Percentiles rank a stretch among this genome's conserved stretches.
phyloP scores from a whole-genome alignment of 1,140 invertebrate genomes.

The Calephelis virginiensis region DNA sequence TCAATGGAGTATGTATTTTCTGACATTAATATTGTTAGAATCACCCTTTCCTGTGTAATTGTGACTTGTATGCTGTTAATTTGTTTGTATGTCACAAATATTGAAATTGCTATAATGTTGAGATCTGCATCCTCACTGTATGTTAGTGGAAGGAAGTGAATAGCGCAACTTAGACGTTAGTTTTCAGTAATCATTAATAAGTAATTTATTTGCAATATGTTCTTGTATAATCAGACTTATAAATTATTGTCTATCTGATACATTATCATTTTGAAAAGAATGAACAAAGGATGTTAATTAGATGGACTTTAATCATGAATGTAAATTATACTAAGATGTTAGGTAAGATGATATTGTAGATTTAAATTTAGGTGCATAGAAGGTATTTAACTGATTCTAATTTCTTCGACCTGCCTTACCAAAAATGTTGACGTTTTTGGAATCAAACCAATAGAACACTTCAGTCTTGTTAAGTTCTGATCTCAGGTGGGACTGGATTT shows the following conservation, averaged over 20 bases:
- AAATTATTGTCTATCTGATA: conserved; percentile 42
- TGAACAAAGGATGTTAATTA: conserved; percentile 20
- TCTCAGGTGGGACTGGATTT: conserved; percentile 70
- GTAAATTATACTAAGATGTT: conserved; percentile 52
- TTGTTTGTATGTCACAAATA: conserved; percentile 63
- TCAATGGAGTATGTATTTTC: conserved; percentile 47
- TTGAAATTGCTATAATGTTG: conserved; percentile 36
- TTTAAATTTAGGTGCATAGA: conserved; percentile 42
- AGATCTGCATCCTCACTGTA: conserved; percentile 60
- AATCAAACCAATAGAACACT: conserved; percentile 43
- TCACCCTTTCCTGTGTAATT: conserved; percentile 39
- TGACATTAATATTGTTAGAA: conserved; percentile 38
- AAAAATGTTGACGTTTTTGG: conserved; percentile 42
- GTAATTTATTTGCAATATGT: conserved; percentile 45
- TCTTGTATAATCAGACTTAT: conserved; percentile 44
- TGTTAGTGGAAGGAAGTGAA: conserved; percentile 43
- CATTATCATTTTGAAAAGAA: conserved; percentile 29
- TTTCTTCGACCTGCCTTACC: conserved; percentile 31
- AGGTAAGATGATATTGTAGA: conserved; percentile 46
- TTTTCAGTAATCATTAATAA: conserved; percentile 44
- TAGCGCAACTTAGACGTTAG: conserved; percentile 48
- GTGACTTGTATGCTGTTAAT: conserved; percentile 48
- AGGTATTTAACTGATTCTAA: conserved; percentile 37
- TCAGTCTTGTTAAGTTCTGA: conserved; percentile 67
- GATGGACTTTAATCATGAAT: conserved; percentile 40